These are phyloP conservation scores for Taeniopygia guttata DNA, from an alignment of 2,797 vertebrate genomes.

Conservation along the genomic window DNA sequence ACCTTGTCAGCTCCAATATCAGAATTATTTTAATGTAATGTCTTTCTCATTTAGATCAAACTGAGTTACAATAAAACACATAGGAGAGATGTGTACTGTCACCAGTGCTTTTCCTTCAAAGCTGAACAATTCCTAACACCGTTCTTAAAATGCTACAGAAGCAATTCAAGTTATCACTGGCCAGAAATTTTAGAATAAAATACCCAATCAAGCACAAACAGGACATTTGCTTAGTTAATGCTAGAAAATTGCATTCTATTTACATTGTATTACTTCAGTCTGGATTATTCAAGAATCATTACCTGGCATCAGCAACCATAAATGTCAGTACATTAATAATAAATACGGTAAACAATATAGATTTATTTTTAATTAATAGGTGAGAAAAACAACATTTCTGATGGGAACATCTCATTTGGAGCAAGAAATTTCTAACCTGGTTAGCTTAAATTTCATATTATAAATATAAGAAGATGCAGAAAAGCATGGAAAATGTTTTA, in stretches of 20 bases:
- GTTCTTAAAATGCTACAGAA: not conserved
- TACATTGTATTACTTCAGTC: not conserved
- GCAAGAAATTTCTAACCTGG: not conserved
- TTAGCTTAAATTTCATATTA: not conserved
- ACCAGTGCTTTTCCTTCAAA: not conserved
- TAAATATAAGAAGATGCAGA: not conserved
- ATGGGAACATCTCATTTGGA: not conserved
- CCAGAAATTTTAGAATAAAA: not conserved
- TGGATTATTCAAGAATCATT: not conserved
- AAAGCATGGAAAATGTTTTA: not conserved
- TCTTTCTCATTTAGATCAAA: not conserved
- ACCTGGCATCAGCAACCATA: not conserved
- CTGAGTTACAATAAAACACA: not conserved
- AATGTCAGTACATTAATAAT: not conserved
- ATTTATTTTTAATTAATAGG: constrained; percentile 11
- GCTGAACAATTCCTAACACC: not conserved
- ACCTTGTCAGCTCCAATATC: not conserved
- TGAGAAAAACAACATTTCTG: constrained; percentile 7
- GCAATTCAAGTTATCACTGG: not conserved
- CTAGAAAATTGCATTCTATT: not conserved
- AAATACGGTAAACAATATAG: not conserved
- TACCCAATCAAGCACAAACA: not conserved
- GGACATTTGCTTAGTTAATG: not conserved
- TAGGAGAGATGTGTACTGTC: not conserved
- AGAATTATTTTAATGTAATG: not conserved